phyloP scores from a whole-genome alignment of 2,113 vertebrate genomes.

The Solenodon paradoxus region DNA sequence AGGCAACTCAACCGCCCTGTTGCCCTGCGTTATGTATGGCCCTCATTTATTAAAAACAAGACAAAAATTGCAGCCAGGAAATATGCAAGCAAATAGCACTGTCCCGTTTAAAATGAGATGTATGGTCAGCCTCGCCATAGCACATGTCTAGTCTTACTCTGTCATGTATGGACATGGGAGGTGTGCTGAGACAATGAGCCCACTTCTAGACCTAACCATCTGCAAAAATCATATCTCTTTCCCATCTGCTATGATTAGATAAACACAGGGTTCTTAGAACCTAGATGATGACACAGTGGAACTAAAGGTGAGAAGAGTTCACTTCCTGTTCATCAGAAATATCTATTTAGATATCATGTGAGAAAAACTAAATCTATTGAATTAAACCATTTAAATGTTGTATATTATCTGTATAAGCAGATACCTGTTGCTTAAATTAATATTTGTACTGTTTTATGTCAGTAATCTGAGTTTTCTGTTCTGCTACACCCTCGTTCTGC shows the following conservation, averaged over 20 bases:
- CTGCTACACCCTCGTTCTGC: background rate
- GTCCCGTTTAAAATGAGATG: too few species aligned
- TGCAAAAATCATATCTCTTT: background rate
- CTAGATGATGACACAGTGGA: background rate
- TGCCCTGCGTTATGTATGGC: too few species aligned
- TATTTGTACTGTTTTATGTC: background rate
- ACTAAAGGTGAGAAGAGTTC: background rate
- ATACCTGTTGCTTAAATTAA: background rate
- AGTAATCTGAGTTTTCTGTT: background rate
- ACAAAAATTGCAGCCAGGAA: too few species aligned
- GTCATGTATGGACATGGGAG: background rate
- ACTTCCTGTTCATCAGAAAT: background rate
- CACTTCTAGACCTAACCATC: fast-evolving
- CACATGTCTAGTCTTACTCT: background rate
- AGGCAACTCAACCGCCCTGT: too few species aligned
- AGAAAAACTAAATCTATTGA: background rate
- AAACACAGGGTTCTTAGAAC: background rate
- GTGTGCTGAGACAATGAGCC: fast-evolving
- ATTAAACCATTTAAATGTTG: background rate
- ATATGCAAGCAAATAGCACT: too few species aligned
- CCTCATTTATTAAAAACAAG: too few species aligned
- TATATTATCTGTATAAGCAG: background rate
- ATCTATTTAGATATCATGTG: background rate
- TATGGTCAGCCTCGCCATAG: too few species aligned
- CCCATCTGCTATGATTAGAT: background rate